Base-by-base conservation (phyloP, 2,888 invertebrate species). In the Priocnemis perturbator region DNA sequence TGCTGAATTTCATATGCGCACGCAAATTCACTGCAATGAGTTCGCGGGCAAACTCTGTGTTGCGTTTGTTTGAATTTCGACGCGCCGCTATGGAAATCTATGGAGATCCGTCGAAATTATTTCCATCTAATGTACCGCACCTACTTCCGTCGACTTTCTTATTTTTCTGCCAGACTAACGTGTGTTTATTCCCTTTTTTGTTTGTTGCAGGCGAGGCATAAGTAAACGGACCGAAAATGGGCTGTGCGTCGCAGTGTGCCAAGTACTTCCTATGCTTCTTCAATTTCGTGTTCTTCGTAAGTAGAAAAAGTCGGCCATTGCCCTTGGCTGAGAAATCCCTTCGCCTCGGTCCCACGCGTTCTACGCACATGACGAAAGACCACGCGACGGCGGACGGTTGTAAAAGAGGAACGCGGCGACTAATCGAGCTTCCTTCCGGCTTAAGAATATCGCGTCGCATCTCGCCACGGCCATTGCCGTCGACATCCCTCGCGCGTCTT, bases 221-320 rank as follows among this genome's bases (percentile, higher is more conserved):
- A 71, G 69, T 62, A 30, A 67, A 52, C 60, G 64, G 64, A 74
- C 67, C 61, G 64, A 81, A 81, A 64, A 87, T 87, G 87, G 92
- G 93, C 87, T 93, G 93, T 82, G 92, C 91, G 76, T 91, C 93
- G 71, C 92, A 92, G 88, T 90, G 93, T 87, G 93, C 93, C 85
- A 94, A 94, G 90, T 94, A 94, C 89, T 90, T 93, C 78, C 90
- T 94, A 71, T 94, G 94, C 89, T 90, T 93, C 85, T 93, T 94
- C 90, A 94, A 94, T 89, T 94, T 94, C 85, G 87, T 93, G 75
- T 93, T 94, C 89, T 93, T 94, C 86, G 94, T 94, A 90, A 93
- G 94, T 93, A 90, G 37, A 37, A 11, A 37, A 11, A 37, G 37
- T 5, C 14, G 37, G 2, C 14, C 11, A 37, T 37, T 9, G 1